phyloP scores from a whole-genome alignment of 2,797 vertebrate genomes.

The Loris lydekkerianus region DNA sequence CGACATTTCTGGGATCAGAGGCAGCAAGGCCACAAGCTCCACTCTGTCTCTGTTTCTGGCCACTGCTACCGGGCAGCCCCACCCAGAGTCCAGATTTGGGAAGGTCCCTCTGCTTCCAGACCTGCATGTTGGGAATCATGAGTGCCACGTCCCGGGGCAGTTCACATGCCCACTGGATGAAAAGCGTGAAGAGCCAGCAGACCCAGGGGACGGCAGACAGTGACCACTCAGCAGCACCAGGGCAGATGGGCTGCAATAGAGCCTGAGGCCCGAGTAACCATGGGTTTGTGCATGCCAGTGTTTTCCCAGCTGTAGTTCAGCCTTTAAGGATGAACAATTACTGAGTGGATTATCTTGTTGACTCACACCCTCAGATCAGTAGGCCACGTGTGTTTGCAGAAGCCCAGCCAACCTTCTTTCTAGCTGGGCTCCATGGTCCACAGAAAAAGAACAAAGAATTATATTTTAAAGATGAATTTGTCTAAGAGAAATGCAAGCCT shows the following conservation, averaged over 20 bases:
- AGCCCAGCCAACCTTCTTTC: not conserved
- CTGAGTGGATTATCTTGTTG: not conserved
- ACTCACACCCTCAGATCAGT: not conserved
- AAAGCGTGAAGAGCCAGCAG: accelerated
- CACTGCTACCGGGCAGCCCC: not conserved
- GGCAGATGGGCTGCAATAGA: not conserved
- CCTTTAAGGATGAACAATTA: not conserved
- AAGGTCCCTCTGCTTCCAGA: too few relatives aligned
- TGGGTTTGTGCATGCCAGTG: not conserved
- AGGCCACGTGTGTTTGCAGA: not conserved
- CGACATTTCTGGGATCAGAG: not conserved
- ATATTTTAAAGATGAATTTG: not conserved
- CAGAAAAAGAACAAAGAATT: conserved; percentile 6
- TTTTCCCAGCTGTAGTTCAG: conserved; percentile 33
- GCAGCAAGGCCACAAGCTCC: too few relatives aligned
- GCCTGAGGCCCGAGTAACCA: not conserved
- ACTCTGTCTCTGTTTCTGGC: not conserved
- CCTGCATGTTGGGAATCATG: not conserved
- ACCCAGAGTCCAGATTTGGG: not conserved
- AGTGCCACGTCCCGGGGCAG: not conserved
- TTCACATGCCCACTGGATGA: not conserved
- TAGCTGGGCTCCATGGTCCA: not conserved
- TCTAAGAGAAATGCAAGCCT: not conserved
- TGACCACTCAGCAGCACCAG: accelerated
- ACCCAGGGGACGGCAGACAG: accelerated